These are phyloP conservation scores for mouse (Mus musculus) DNA, from an alignment of 2,113 vertebrate species.

Conservation along the genomic window DNA sequence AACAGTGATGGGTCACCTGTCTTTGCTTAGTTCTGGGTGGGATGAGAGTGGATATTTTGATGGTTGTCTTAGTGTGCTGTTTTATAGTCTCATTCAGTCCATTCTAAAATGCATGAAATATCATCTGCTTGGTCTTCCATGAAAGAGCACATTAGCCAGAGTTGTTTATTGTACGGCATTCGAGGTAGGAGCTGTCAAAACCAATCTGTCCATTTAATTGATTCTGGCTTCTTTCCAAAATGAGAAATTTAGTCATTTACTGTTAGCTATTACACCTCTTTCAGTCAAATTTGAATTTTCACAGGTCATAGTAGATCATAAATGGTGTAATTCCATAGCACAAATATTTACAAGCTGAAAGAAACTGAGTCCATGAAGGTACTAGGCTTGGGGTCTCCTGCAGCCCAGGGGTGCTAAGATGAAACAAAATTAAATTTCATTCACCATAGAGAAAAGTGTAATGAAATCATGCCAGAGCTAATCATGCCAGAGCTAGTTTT, in stretches of 20 bases:
- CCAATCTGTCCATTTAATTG: constrained; percentile 68
- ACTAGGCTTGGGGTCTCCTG: neutral
- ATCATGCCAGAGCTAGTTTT: neutral
- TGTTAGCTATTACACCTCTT: constrained; percentile 41
- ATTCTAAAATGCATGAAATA: constrained; percentile 36
- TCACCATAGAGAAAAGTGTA: neutral
- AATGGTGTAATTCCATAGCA: neutral
- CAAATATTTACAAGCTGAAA: constrained; percentile 16
- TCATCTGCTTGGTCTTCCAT: constrained; percentile 57
- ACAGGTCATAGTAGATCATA: constrained; percentile 7
- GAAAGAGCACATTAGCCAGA: constrained; percentile 61
- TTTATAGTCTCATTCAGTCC: constrained; percentile 19
- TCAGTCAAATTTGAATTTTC: constrained; percentile 55
- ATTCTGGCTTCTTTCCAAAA: constrained; percentile 69
- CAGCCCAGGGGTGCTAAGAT: neutral
- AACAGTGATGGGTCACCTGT: neutral
- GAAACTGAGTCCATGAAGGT: neutral
- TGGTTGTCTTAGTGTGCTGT: neutral
- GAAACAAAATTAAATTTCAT: neutral
- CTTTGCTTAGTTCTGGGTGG: neutral
- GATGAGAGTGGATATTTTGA: neutral
- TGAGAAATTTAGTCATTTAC: constrained; percentile 69
- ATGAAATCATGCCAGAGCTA: neutral
- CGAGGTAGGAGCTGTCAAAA: constrained; percentile 66
- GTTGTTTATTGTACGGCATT: constrained; percentile 63